phyloP scores from a whole-genome alignment of 2,113 vertebrate genomes.

The Astatotilapia flaviijosephi region DNA sequence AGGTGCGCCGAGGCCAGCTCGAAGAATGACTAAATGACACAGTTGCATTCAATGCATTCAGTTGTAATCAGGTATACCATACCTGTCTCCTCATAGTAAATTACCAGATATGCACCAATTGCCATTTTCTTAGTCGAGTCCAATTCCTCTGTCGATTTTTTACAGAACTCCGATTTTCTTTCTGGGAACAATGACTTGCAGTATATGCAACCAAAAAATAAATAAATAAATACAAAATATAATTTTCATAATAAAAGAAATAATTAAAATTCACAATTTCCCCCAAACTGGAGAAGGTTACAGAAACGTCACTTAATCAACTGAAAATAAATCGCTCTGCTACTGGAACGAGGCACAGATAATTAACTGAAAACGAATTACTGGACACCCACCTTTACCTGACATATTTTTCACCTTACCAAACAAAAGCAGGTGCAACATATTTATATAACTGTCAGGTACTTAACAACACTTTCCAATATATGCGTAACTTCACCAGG shows the following conservation, averaged over 20 bases:
- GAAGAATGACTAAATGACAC: background rate
- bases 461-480: background rate
- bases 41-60: background rate
- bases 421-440: background rate
- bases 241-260: background rate
- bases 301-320: background rate
- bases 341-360: background rate
- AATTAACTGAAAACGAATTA: background rate
- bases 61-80: background rate
- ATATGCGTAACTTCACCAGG: background rate
- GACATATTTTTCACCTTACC: background rate
- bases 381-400: background rate
- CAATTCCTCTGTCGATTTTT: background rate
- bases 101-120: background rate
- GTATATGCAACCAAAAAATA: background rate
- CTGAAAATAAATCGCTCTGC: background rate
- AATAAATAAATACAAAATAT: background rate
- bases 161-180: background rate
- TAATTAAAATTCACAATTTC: background rate
- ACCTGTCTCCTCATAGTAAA: background rate
- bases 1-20: background rate
- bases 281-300: background rate
- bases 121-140: background rate
- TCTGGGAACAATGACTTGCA: background rate
- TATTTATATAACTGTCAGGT: background rate